Evolutionary conservation across 1,140 invertebrate genomes (phyloP).

Genomic region (Caenorhabditis latens): DNA sequence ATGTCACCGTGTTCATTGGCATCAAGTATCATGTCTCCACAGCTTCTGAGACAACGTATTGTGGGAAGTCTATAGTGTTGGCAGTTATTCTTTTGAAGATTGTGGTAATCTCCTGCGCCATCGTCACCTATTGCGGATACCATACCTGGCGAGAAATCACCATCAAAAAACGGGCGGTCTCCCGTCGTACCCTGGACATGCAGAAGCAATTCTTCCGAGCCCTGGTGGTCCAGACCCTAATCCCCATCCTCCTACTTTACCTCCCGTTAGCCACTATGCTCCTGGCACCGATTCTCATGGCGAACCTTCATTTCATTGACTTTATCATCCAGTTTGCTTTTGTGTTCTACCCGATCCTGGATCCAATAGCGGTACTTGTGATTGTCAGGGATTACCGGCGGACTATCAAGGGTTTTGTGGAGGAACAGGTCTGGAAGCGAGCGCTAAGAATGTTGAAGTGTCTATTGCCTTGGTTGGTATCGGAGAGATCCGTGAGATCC

Average conservation of each 20-base stretch:
- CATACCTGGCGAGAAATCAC: conserved; percentile 21
- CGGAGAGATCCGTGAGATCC: neutral
- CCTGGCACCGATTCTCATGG: conserved; percentile 2
- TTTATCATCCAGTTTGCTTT: conserved; percentile 20
- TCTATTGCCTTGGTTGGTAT: neutral
- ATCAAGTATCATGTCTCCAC: conserved; percentile 12
- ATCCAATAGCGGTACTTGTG: neutral
- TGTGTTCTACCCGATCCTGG: conserved; percentile 23
- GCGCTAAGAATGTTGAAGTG: neutral
- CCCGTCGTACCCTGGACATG: conserved; percentile 15
- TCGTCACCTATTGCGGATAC: neutral
- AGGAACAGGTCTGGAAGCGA: neutral
- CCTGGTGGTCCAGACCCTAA: conserved; percentile 1
- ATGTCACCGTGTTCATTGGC: neutral
- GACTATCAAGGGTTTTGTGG: neutral
- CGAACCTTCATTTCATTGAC: neutral
- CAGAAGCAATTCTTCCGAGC: conserved; percentile 23
- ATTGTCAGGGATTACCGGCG: conserved; percentile 18
- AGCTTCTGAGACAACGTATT: neutral
- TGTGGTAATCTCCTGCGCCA: conserved; percentile 18
- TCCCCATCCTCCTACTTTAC: conserved; percentile 8
- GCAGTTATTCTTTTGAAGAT: conserved; percentile 4
- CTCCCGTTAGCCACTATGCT: conserved; percentile 10
- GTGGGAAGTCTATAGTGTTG: conserved; percentile 2
- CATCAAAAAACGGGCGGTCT: neutral